Conservation (phyloP, 2,113 vertebrate species). For the Camelus dromedarius region DNA sequence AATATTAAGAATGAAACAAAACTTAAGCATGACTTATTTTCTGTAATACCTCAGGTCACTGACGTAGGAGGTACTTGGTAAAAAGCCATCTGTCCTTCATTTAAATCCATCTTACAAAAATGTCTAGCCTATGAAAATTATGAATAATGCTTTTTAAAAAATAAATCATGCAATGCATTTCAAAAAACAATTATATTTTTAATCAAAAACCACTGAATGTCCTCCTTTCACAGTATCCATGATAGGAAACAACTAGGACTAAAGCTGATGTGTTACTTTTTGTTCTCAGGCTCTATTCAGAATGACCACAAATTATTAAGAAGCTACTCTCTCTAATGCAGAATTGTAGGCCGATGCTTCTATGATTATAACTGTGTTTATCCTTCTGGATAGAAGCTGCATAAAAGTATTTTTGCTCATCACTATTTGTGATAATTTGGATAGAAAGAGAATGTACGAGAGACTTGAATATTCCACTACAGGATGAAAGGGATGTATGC, state of each 20-base stretch:
- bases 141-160: background rate
- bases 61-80: background rate
- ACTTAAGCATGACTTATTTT: background rate
- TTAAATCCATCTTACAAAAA: conserved; percentile 29
- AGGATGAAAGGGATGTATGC: background rate
- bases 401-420: background rate
- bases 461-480: background rate
- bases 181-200: background rate
- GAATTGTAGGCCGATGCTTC: background rate
- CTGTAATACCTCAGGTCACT: background rate
- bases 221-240: background rate
- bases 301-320: background rate
- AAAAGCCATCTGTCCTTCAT: conserved; percentile 41
- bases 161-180: background rate
- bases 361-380: background rate
- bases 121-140: background rate
- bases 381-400: background rate
- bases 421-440: background rate
- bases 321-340: background rate
- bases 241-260: background rate
- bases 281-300: background rate
- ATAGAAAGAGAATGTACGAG: background rate
- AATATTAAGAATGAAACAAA: conserved; percentile 28
- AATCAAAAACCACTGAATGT: background rate
- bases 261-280: background rate